Base-by-base conservation (phyloP, 2,888 invertebrate species). In the Cheilosia vernalis region DNA sequence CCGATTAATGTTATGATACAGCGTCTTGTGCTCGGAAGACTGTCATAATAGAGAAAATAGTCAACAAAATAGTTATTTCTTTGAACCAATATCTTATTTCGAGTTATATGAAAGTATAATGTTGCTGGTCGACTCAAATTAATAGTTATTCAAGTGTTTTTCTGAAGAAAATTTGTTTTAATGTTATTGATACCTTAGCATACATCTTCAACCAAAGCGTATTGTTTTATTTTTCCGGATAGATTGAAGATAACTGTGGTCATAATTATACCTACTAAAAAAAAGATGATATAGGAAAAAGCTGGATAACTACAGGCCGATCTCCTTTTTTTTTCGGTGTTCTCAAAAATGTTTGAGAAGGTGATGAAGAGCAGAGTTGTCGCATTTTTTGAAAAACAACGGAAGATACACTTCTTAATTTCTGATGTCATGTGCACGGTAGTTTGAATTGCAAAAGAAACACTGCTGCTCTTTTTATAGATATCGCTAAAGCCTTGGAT, bases 221-320 rank as follows among this genome's bases (percentile, higher is more conserved):
- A n/a, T 17, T 7, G 17, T 27, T 51, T 33, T 21, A 42, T 19
- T 9, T 69, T 69, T 56, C 56, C 69, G 4, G 56, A 24, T 27
- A 27, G 10, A 10, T 13, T 69, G 7, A 56, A 56, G n/a, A 56
- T 33, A 27, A 51, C 58, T 37, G 58, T n/a, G n/a, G n/a, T n/a
- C n/a, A n/a, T n/a, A n/a, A n/a, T n/a, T n/a, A 66, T 64, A 21
- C 49, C 64, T 19, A 33, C n/a, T n/a, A 61, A 3, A 60, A 67
- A 60, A 67, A 60, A 58, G 42, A 33, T 30, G 40, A 60, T 6
- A 60, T 6, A 51, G 19, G 19, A 19, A 4, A 17, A 9, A 24
- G 40, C 2, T 77, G 4, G 47, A 44, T 13, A 70, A 74, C 53
- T 69, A 74, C 60, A 73, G 40, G 74, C 60, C 69, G 42, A 24